A percentile compares a stretch with the other conserved stretches of the same genome.
phyloP scores from a whole-genome alignment of 2,797 vertebrate species.

The Bryconaethiops microstoma region DNA sequence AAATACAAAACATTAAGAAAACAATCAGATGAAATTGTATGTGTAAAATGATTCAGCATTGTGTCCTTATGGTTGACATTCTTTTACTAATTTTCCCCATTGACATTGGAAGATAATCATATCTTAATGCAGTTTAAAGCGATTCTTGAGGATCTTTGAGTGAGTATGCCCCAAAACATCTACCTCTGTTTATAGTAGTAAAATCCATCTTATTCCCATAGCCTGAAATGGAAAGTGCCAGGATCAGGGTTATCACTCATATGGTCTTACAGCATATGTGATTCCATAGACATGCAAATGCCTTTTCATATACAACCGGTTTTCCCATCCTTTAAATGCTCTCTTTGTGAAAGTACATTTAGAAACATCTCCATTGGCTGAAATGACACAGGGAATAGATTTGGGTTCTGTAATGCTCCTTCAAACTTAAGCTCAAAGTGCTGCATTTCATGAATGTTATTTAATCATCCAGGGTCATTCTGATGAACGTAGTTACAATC shows the following conservation, averaged over 20 bases:
- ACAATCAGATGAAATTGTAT: slow-evolving; percentile 31
- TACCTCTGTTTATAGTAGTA: slow-evolving; percentile 47
- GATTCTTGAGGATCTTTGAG: neutral
- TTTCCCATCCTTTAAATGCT: slow-evolving; percentile 21
- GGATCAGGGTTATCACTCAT: slow-evolving; percentile 3
- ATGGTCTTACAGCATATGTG: neutral
- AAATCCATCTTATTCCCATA: neutral
- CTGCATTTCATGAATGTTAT: slow-evolving; percentile 26
- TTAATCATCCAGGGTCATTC: slow-evolving; percentile 27
- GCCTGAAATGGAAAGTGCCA: slow-evolving; percentile 20
- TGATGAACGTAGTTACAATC: neutral
- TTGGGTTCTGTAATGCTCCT: slow-evolving; percentile 19
- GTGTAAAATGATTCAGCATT: neutral
- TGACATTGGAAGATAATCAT: slow-evolving; percentile 18
- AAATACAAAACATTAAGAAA: slow-evolving; percentile 27
- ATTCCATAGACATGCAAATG: slow-evolving; percentile 21
- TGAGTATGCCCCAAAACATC: slow-evolving; percentile 7
- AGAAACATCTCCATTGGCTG: slow-evolving; percentile 36
- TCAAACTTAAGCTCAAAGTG: slow-evolving; percentile 3
- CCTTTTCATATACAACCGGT: slow-evolving; percentile 18
- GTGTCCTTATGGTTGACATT: slow-evolving; percentile 21
- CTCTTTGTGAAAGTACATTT: neutral
- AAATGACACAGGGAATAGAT: slow-evolving; percentile 31
- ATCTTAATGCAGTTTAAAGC: neutral
- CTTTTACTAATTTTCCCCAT: slow-evolving; percentile 12